Conservation (phyloP, 2,888 invertebrate species). For the Xestoiulus laeticollis region DNA sequence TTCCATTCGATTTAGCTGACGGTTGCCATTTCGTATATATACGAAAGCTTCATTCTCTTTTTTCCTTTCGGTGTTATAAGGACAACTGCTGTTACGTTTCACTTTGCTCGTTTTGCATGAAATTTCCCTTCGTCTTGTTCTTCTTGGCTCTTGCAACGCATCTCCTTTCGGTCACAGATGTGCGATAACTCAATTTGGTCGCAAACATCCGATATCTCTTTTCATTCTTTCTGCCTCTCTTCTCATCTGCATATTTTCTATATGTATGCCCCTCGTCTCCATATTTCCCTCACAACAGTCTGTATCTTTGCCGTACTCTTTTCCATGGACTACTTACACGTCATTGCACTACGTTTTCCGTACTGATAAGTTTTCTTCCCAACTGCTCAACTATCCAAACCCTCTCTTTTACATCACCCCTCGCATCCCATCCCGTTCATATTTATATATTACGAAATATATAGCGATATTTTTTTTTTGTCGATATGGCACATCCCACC, state of each 20-base stretch:
- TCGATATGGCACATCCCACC: background rate
- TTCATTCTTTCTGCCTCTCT: conserved; percentile 9
- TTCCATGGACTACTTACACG: background rate
- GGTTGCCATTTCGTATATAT: background rate
- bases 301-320: background rate
- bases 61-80: background rate
- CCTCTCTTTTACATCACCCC: background rate
- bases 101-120: conserved; percentile 9
- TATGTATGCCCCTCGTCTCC: background rate
- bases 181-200: conserved; percentile 9
- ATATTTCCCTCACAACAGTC: too few relatives aligned
- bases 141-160: background rate
- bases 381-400: background rate
- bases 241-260: conserved; percentile 9
- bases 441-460: background rate
- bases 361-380: background rate
- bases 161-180: background rate
- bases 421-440: background rate
- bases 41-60: background rate
- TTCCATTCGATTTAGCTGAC: background rate
- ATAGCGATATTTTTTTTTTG: background rate
- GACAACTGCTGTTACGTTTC: conserved; percentile 9
- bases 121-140: conserved; percentile 9
- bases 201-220: conserved; percentile 9
- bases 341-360: background rate